Evolutionary conservation across 2,797 vertebrate genomes (phyloP).

Genomic region (Gallinago solitaria): DNA sequence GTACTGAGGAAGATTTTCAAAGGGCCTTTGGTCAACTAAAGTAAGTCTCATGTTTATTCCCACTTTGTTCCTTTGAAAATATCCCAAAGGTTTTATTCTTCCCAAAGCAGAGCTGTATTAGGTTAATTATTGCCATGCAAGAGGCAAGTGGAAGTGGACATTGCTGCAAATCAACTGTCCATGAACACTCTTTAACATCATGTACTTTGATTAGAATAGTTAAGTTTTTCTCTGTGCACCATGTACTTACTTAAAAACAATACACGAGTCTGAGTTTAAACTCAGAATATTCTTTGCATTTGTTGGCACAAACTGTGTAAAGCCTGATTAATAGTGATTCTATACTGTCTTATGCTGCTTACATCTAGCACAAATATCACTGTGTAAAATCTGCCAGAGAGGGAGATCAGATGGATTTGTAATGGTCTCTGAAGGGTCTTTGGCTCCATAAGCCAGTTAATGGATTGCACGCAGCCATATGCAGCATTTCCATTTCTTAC

Average conservation of each 20-base stretch:
- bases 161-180: neutral
- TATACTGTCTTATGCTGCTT: neutral
- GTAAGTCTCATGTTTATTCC: neutral
- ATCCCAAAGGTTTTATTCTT: neutral
- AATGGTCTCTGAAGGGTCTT: conserved; percentile 38
- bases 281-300: neutral
- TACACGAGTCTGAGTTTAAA: neutral
- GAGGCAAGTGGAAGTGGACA: neutral
- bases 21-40: neutral
- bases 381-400: conserved; percentile 1
- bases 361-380: neutral
- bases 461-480: conserved; percentile 22
- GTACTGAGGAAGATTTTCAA: neutral
- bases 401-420: conserved; percentile 18
- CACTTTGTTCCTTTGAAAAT: neutral
- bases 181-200: neutral
- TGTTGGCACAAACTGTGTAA: neutral
- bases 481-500: conserved; percentile 23
- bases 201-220: neutral
- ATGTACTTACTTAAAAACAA: neutral
- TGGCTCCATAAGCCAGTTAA: neutral
- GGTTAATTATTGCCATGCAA: neutral
- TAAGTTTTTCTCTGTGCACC: neutral
- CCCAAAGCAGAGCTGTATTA: neutral
- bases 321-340: neutral